Evolutionary conservation across 2,797 vertebrate genomes (phyloP).

Genomic region (Eupleurogrammus muticus): DNA sequence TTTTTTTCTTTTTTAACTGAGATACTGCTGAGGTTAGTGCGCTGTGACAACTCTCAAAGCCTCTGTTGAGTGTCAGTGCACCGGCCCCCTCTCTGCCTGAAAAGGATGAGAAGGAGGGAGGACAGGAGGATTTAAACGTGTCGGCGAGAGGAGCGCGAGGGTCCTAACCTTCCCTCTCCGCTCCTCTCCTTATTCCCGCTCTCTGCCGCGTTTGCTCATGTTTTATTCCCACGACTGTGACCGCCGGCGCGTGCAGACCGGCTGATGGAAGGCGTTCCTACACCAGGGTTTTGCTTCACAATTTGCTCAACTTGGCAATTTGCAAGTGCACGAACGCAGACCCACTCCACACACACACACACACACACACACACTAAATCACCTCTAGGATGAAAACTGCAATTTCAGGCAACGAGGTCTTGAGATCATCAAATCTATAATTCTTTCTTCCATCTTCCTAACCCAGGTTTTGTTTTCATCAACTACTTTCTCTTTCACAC

Average conservation of each 20-base stretch:
- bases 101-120: constrained; percentile 12
- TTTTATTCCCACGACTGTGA: constrained; percentile 57
- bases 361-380: constrained; percentile 28
- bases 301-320: too few relatives aligned
- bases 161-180: constrained; percentile 32
- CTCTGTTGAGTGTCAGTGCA: constrained; percentile 49
- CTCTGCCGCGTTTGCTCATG: constrained; percentile 40
- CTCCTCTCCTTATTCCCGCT: constrained; percentile 16
- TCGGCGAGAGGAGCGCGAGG: constrained; percentile 15
- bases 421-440: too few relatives aligned
- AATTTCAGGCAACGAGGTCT: too few relatives aligned
- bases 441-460: too few relatives aligned
- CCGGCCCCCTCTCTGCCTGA: constrained; percentile 30
- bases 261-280: constrained; percentile 39
- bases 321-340: constrained; percentile 3
- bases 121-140: constrained; percentile 24
- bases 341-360: constrained; percentile 24
- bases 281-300: constrained; percentile 26
- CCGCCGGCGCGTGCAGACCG: constrained; percentile 23
- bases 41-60: constrained; percentile 56
- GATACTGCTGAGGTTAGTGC: constrained; percentile 44
- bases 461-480: too few relatives aligned
- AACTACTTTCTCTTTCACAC: too few relatives aligned
- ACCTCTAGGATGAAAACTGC: too few relatives aligned
- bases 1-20: neutral